phyloP scores from a whole-genome alignment of 2,797 vertebrate species.

The Anabacerthia variegaticeps region DNA sequence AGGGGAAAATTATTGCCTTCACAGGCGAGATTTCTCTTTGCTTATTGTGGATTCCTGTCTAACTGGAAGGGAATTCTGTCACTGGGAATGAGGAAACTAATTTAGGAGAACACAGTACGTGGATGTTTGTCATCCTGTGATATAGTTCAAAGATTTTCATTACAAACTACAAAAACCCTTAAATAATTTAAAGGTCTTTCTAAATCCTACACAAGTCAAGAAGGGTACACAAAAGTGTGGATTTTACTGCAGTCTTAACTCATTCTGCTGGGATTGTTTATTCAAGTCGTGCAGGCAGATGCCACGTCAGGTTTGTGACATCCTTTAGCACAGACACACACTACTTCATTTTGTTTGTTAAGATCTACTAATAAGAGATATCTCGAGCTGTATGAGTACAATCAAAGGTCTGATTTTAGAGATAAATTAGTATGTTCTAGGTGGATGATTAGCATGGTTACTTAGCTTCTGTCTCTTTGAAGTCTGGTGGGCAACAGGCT shows the following conservation, averaged over 20 bases:
- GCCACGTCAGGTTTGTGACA: neutral
- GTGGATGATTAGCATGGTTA: neutral
- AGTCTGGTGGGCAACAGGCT: neutral
- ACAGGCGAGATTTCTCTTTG: neutral
- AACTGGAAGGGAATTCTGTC: neutral
- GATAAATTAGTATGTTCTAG: neutral
- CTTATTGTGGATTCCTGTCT: neutral
- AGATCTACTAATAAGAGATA: neutral
- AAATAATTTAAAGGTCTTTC: conserved; percentile 13
- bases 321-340: neutral
- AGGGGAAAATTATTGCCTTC: neutral
- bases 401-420: neutral
- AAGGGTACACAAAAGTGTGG: neutral
- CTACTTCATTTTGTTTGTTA: neutral
- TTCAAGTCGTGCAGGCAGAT: neutral
- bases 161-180: neutral
- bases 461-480: conserved; percentile 32
- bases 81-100: neutral
- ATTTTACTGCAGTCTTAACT: conserved; percentile 1
- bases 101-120: neutral
- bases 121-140: neutral
- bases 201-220: neutral
- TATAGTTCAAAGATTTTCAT: neutral
- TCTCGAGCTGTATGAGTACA: neutral
- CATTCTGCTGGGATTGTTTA: neutral